Evolutionary conservation across 2,797 vertebrate species (phyloP).

Genomic region (Passerculus sandwichensis): DNA sequence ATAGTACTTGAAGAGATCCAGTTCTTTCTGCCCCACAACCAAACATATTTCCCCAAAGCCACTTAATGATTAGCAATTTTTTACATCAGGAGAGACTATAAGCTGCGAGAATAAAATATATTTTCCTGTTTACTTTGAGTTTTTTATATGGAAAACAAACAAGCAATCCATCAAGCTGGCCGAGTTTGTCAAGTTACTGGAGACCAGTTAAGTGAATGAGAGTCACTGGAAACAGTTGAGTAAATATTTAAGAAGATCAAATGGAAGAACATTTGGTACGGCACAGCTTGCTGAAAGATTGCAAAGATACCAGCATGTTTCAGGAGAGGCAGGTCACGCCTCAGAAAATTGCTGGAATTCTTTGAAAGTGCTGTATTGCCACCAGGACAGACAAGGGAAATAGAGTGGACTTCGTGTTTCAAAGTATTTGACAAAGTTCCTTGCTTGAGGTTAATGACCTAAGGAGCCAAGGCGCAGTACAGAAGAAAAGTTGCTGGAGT

Average conservation of each 20-base stretch:
- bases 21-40: background rate
- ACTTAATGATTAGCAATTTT: background rate
- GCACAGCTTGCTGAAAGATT: constrained; percentile 58
- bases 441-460: constrained; percentile 63
- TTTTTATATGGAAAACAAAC: constrained; percentile 31
- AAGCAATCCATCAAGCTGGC: constrained; percentile 6
- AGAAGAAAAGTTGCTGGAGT: constrained; percentile 56
- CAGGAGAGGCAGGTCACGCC: constrained; percentile 57
- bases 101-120: constrained; percentile 18
- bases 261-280: constrained; percentile 47
- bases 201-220: constrained; percentile 53
- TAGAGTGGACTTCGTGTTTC: constrained; percentile 46
- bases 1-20: background rate
- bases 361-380: constrained; percentile 44
- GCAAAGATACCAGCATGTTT: constrained; percentile 43
- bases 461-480: constrained; percentile 47
- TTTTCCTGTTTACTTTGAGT: constrained; percentile 3
- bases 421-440: constrained; percentile 58
- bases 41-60: background rate
- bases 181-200: constrained; percentile 42
- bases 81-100: background rate
- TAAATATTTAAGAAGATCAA: constrained; percentile 69
- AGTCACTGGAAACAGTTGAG: constrained; percentile 65
- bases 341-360: constrained; percentile 60
- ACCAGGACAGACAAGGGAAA: constrained; percentile 54